phyloP scores from a whole-genome alignment of 2,113 vertebrate genomes.

The Laticauda laticaudata region DNA sequence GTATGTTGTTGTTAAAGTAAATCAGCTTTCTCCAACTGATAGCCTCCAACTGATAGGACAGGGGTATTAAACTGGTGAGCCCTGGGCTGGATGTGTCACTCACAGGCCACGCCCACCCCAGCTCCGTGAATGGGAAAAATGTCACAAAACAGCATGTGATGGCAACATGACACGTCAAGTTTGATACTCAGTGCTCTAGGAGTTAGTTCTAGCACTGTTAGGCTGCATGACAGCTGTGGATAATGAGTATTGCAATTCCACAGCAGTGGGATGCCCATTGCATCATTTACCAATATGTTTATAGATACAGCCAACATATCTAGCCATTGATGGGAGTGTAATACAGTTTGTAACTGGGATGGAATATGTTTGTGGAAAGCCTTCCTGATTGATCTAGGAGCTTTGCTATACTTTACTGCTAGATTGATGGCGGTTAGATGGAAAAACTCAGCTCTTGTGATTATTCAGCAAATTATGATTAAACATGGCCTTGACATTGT shows the following conservation, averaged over 20 bases:
- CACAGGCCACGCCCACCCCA: no score
- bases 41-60: neutral
- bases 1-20: neutral
- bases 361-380: neutral
- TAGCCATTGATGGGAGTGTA: neutral
- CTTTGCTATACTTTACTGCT: neutral
- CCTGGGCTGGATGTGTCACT: no score
- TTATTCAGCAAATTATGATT: neutral
- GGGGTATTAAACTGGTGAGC: no score
- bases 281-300: neutral
- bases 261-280: neutral
- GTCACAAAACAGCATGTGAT: no score
- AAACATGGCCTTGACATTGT: neutral
- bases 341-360: neutral
- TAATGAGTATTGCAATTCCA: neutral
- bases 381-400: neutral
- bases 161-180: no score
- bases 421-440: neutral
- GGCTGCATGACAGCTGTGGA: neutral
- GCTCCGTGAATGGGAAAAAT: no score
- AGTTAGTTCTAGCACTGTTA: neutral
- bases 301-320: neutral
- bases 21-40: neutral
- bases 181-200: neutral
- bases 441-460: neutral